Conservation (phyloP, 2,888 invertebrate genomes). For the Cetonia aurata region DNA sequence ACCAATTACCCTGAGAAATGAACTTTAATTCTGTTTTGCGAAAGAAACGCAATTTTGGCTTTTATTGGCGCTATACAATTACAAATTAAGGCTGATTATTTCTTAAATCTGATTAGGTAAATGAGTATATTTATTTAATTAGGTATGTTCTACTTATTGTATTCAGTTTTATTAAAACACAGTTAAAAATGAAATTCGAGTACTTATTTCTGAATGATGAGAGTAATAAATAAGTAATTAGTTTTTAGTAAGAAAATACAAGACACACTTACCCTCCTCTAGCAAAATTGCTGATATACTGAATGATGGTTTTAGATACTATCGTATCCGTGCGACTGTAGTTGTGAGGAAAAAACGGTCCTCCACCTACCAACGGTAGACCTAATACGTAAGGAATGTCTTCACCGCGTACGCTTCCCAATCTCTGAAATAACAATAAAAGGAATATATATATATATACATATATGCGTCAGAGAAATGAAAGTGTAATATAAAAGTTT, state of each 20-base stretch:
- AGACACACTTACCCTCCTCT: constrained; percentile 81
- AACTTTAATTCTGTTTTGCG: too few species aligned
- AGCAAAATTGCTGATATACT: constrained; percentile 89
- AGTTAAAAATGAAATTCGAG: too few species aligned
- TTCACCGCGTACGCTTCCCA: constrained; percentile 87
- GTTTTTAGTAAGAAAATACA: neutral
- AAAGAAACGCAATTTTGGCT: too few species aligned
- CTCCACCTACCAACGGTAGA: constrained; percentile 77
- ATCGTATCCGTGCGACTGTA: constrained; percentile 83
- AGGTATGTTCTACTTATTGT: too few species aligned
- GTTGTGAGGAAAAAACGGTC: constrained; percentile 79
- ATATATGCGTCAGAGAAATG: neutral
- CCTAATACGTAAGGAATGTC: constrained; percentile 89
- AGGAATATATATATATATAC: constrained; percentile 5
- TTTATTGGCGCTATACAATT: too few species aligned
- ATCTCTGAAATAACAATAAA: constrained; percentile 70
- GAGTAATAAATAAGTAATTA: neutral
- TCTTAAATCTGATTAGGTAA: too few species aligned
- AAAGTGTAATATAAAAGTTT: neutral
- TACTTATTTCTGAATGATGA: too few species aligned
- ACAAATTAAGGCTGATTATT: too few species aligned
- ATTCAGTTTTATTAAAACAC: too few species aligned
- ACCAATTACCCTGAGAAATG: too few species aligned
- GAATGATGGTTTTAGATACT: constrained; percentile 83
- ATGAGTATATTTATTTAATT: too few species aligned